Conservation (phyloP, 92 coral and sea anemone species). For the Metridium senile region DNA sequence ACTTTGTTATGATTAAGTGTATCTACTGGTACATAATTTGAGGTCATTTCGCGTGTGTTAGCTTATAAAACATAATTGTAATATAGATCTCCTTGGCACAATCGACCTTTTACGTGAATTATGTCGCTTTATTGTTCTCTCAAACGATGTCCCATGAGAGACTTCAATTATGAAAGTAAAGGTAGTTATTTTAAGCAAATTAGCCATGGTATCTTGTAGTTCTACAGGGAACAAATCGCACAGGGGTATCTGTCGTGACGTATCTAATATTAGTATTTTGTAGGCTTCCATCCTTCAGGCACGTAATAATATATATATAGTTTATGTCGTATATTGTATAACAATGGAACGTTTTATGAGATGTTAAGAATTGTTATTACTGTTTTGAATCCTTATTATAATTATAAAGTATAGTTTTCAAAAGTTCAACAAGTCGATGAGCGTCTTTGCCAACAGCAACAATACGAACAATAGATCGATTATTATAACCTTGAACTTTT, state of each 20-base stretch:
- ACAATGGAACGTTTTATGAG: background rate
- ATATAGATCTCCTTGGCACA: background rate
- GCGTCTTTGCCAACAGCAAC: background rate
- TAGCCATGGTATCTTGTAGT: background rate
- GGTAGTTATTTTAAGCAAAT: background rate
- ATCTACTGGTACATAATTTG: background rate
- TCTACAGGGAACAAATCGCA: background rate
- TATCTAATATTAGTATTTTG: background rate
- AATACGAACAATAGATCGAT: background rate
- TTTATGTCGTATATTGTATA: background rate
- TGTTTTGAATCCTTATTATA: background rate
- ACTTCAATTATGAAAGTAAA: background rate
- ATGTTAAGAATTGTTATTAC: background rate
- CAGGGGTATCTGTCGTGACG: background rate
- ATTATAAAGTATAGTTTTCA: background rate
- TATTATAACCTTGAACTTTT: constrained; percentile 3
- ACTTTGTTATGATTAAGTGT: constrained; percentile 1
- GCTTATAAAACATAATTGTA: background rate
- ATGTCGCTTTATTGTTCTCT: background rate
- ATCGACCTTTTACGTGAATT: background rate
- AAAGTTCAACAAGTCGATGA: constrained; percentile 4
- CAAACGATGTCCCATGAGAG: background rate
- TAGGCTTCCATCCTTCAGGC: background rate
- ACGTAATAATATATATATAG: background rate
- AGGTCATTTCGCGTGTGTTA: constrained; percentile 8